Evolutionary conservation across 2,797 vertebrate species (phyloP).

Genomic region (Hafferia zeledoni): DNA sequence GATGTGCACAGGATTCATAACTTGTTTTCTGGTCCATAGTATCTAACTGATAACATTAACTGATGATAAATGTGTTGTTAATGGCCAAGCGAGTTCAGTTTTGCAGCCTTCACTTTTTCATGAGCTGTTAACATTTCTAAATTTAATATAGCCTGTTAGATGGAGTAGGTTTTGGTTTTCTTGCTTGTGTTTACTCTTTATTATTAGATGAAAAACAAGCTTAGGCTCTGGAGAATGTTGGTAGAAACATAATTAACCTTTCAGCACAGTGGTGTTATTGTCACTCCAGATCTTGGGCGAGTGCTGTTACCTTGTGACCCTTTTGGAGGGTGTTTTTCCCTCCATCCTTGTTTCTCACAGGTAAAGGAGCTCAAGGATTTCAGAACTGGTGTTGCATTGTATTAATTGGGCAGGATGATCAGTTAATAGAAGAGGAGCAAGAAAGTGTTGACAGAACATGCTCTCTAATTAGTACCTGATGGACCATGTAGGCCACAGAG

Average conservation of each 20-base stretch:
- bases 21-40: neutral
- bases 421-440: conserved; percentile 76
- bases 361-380: conserved; percentile 64
- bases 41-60: neutral
- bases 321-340: neutral
- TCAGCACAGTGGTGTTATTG: neutral
- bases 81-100: neutral
- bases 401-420: conserved; percentile 78
- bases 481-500: conserved; percentile 72
- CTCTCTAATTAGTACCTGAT: conserved; percentile 78
- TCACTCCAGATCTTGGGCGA: neutral
- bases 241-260: conserved; percentile 44
- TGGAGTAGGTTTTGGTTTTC: neutral
- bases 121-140: neutral
- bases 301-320: conserved; percentile 9
- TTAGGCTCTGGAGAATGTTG: neutral
- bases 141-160: neutral
- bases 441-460: conserved; percentile 77
- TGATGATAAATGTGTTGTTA: neutral
- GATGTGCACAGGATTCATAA: neutral
- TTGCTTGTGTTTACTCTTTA: neutral
- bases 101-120: neutral
- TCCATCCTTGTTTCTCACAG: conserved; percentile 28
- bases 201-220: neutral
- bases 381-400: conserved; percentile 39